These are phyloP conservation scores for Hypsibius dujardini DNA, from an alignment of 1,140 invertebrate genomes.

Conservation along the genomic window DNA sequence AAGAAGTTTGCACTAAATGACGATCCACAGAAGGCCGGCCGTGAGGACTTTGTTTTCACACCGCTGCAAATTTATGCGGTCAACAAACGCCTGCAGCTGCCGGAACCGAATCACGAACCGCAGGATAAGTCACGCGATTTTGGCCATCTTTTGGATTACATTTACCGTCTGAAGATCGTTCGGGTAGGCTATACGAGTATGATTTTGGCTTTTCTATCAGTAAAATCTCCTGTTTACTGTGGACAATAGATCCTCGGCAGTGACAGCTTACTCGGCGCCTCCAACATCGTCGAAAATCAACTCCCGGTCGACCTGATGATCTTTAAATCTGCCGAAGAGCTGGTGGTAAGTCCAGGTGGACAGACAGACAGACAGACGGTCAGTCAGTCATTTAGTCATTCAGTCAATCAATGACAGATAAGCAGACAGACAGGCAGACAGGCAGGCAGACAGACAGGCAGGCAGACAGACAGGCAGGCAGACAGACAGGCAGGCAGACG, in stretches of 20 bases:
- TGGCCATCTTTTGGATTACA: conserved; percentile 71
- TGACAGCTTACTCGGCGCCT: conserved; percentile 45
- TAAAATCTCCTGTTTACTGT: conserved; percentile 32
- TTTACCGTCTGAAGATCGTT: conserved; percentile 44
- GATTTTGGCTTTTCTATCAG: background rate
- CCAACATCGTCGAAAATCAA: conserved; percentile 62
- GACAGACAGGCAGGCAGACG: no score
- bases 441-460: no score
- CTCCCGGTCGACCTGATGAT: conserved; percentile 56
- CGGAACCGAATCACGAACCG: conserved; percentile 50
- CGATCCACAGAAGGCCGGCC: background rate
- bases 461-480: no score
- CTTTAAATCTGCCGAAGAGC: conserved; percentile 49
- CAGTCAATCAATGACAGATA: no score
- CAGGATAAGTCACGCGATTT: conserved; percentile 56
- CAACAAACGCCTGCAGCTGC: conserved; percentile 62
- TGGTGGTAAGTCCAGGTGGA: conserved; percentile 28
- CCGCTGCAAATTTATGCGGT: conserved; percentile 59
- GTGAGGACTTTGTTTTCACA: conserved; percentile 24
- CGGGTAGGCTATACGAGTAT: conserved; percentile 17
- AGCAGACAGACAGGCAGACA: no score
- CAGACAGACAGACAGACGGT: no score
- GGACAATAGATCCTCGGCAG: conserved; percentile 45
- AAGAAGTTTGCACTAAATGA: background rate
- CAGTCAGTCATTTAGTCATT: no score